phyloP scores from a whole-genome alignment of 2,797 vertebrate genomes.

The Manis javanica region DNA sequence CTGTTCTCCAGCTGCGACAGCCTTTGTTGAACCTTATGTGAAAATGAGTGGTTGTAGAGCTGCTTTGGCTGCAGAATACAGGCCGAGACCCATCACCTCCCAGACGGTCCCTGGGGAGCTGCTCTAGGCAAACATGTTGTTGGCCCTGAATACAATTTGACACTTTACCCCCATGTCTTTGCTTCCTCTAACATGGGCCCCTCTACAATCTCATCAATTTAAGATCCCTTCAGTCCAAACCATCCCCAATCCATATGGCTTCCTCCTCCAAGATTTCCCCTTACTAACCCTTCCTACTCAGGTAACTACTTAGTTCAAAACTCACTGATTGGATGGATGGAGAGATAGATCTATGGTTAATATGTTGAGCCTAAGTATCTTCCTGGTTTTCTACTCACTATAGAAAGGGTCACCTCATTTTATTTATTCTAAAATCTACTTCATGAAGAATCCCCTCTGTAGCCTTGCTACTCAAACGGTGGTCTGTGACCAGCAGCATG shows the following conservation, averaged over 20 bases:
- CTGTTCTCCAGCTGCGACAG: neutral
- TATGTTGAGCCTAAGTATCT: neutral
- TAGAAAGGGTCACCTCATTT: neutral
- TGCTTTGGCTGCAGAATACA: neutral
- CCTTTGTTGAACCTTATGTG: neutral
- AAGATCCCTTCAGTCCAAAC: neutral
- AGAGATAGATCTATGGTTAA: neutral
- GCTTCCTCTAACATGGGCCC: neutral
- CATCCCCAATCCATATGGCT: neutral
- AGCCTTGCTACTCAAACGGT: neutral
- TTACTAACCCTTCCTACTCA: neutral
- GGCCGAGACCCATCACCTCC: neutral
- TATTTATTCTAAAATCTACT: neutral
- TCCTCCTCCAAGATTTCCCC: neutral
- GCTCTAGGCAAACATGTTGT: neutral
- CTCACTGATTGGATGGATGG: neutral
- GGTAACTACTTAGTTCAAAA: no score
- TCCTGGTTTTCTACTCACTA: neutral
- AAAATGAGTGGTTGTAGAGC: neutral
- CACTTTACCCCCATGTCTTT: neutral
- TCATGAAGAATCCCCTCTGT: neutral
- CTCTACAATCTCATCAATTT: neutral
- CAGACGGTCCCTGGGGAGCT: neutral
- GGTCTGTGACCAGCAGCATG: neutral
- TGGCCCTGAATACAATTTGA: neutral